phyloP scores from a whole-genome alignment of 2,113 vertebrate genomes.

The Entomyzon cyanotis region DNA sequence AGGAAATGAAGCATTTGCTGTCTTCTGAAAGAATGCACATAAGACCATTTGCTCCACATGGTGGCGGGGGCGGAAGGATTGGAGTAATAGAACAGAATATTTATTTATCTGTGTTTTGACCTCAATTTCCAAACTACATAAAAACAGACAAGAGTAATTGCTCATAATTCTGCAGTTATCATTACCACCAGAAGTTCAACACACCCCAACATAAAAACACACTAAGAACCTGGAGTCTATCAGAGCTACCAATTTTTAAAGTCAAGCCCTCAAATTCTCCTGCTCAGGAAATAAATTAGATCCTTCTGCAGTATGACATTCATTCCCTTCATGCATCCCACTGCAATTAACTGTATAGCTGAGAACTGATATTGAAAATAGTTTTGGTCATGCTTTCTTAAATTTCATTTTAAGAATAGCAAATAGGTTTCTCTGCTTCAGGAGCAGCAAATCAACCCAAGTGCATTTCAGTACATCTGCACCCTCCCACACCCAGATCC shows the following conservation, averaged over 20 bases:
- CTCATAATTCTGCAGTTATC: neutral
- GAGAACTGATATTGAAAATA: accelerated
- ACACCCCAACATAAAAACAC: neutral
- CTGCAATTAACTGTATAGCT: neutral
- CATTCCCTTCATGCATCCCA: neutral
- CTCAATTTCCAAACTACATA: constrained; percentile 16
- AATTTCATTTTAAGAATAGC: neutral
- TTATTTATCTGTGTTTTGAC: constrained; percentile 28
- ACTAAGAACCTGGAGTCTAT: neutral
- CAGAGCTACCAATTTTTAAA: neutral
- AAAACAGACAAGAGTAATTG: neutral
- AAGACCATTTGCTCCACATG: neutral
- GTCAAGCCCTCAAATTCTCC: neutral
- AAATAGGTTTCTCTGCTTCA: neutral
- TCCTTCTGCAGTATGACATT: neutral
- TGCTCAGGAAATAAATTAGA: neutral
- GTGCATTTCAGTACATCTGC: neutral
- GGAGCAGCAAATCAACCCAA: neutral
- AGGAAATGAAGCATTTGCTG: neutral
- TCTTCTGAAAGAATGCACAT: neutral
- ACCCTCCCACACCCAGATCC: neutral
- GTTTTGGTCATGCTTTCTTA: neutral
- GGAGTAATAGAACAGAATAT: neutral
- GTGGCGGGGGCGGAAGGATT: neutral
- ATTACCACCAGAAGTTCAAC: neutral